These are phyloP conservation scores for Acronicta aceris DNA, from an alignment of 2,888 invertebrate genomes.

Conservation along the genomic window DNA sequence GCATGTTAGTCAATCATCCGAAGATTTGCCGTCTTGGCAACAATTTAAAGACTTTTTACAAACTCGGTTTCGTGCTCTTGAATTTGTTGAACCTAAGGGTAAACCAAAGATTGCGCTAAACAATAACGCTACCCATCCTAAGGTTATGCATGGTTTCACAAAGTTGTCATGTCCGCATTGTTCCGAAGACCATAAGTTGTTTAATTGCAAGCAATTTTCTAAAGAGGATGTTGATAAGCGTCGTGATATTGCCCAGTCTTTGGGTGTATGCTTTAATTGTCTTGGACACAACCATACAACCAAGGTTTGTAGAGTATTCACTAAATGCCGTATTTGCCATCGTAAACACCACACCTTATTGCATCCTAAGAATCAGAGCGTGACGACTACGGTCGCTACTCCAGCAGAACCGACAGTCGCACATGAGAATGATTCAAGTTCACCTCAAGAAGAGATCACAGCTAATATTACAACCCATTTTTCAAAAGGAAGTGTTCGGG, in stretches of 20 bases:
- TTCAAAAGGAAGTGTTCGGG: constrained; percentile 1
- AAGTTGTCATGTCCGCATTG: not conserved
- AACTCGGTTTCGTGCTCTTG: not conserved
- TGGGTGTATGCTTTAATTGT: constrained; percentile 3
- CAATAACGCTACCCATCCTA: not conserved
- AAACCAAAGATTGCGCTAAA: not conserved
- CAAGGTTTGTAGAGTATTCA: not conserved
- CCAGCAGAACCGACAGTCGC: constrained; percentile 2
- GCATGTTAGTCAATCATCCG: constrained; percentile 1
- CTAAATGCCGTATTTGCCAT: constrained; percentile 10
- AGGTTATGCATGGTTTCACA: not conserved
- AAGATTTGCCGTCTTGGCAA: not conserved
- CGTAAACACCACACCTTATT: constrained; percentile 7
- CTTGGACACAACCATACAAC: not conserved
- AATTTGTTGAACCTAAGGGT: not conserved
- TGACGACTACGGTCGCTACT: not conserved
- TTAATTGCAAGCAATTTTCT: not conserved
- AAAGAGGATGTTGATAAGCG: constrained; percentile 1
- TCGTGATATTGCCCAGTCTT: constrained; percentile 2
- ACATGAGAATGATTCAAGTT: not conserved
- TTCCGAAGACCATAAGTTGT: not conserved
- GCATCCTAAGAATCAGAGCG: constrained; percentile 2
- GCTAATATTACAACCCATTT: constrained; percentile 6
- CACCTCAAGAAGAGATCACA: not conserved
- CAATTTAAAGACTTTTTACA: constrained; percentile 1